These are phyloP conservation scores for Notodonta dromedarius DNA, from an alignment of 2,888 invertebrate genomes.

Conservation along the genomic window DNA sequence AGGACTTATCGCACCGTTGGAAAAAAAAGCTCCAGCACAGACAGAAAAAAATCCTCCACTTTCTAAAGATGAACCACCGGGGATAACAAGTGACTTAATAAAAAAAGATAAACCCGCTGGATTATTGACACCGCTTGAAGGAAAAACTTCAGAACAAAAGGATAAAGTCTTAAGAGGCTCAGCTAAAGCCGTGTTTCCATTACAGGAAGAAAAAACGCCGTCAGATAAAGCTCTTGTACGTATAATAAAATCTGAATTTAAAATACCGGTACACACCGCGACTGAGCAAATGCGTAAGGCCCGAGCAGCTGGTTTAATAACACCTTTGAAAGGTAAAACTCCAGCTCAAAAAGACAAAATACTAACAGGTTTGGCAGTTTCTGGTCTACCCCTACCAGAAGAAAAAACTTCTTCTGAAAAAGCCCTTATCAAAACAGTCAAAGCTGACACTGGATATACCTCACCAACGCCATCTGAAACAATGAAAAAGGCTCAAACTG, in stretches of 20 bases:
- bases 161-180: constrained; percentile 2
- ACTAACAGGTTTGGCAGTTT: constrained; percentile 37
- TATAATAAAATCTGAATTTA: constrained; percentile 26
- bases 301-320: constrained; percentile 28
- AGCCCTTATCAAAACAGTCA: constrained; percentile 26
- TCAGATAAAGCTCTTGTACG: constrained; percentile 32
- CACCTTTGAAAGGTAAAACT: constrained; percentile 46
- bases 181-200: background rate
- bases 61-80: background rate
- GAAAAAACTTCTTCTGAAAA: constrained; percentile 41
- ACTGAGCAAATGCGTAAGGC: constrained; percentile 21
- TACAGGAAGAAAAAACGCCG: constrained; percentile 28
- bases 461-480: constrained; percentile 38
- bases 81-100: constrained; percentile 5
- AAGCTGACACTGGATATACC: constrained; percentile 33
- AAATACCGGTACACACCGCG: constrained; percentile 26
- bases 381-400: constrained; percentile 36
- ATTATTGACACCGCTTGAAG: constrained; percentile 11
- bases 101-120: constrained; percentile 10
- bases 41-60: constrained; percentile 33
- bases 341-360: constrained; percentile 47
- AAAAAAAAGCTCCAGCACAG: constrained; percentile 31
- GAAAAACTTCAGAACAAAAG: constrained; percentile 12
- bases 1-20: constrained; percentile 32
- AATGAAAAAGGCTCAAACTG: constrained; percentile 32